Conservation (phyloP, 2,888 invertebrate genomes). For the Teleiodes luculella region DNA sequence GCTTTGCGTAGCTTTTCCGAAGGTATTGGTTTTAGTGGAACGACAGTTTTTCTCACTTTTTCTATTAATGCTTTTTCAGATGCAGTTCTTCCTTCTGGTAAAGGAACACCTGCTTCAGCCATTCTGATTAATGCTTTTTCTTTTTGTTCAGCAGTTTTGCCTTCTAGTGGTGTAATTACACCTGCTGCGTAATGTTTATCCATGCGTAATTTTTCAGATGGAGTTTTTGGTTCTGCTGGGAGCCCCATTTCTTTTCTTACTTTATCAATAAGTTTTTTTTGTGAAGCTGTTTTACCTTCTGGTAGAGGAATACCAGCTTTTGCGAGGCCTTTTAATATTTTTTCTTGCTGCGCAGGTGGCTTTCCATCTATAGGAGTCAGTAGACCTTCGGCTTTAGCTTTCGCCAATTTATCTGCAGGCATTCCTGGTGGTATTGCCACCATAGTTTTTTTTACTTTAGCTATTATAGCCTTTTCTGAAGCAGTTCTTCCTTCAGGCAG, state of each 20-base stretch:
- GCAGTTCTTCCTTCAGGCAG: too few relatives aligned
- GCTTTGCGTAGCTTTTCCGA: slow-evolving; percentile 6
- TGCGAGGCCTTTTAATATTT: slow-evolving; percentile 28
- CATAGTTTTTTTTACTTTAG: not conserved
- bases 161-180: slow-evolving; percentile 28
- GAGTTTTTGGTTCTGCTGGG: slow-evolving; percentile 29
- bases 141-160: slow-evolving; percentile 29
- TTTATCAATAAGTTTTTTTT: slow-evolving; percentile 31
- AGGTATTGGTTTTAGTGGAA: slow-evolving; percentile 27
- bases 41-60: slow-evolving; percentile 27
- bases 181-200: slow-evolving; percentile 29
- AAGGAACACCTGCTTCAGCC: slow-evolving; percentile 29
- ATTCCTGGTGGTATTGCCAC: slow-evolving; percentile 19
- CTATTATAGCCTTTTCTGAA: too few relatives aligned
- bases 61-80: slow-evolving; percentile 34
- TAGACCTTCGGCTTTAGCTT: slow-evolving; percentile 30
- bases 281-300: slow-evolving; percentile 33
- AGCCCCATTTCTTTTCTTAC: slow-evolving; percentile 17
- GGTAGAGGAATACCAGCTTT: slow-evolving; percentile 33
- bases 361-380: slow-evolving; percentile 36
- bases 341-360: slow-evolving; percentile 30
- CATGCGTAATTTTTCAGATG: slow-evolving; percentile 28
- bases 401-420: slow-evolving; percentile 22
- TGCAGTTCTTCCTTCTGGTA: slow-evolving; percentile 33
- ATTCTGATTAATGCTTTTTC: slow-evolving; percentile 29